A percentile compares a stretch with the other conserved stretches of the same genome.
These are phyloP conservation scores for Rotaria macrura DNA, from an alignment of 2,888 invertebrate genomes.

Conservation along the genomic window DNA sequence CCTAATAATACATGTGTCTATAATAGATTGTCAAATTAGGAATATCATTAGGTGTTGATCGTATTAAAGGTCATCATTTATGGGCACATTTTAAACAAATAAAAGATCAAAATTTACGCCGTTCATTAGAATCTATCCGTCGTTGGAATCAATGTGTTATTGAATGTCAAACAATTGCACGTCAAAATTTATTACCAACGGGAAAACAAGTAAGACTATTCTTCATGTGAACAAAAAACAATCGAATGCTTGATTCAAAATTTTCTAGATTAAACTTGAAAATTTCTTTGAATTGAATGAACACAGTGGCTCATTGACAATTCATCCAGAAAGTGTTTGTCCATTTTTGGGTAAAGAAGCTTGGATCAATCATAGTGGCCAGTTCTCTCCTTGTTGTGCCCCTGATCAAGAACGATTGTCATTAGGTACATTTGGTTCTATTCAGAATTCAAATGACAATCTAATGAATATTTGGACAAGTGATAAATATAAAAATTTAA, in stretches of 20 bases:
- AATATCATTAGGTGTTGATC: not conserved
- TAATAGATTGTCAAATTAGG: conserved; percentile 1
- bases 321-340: not conserved
- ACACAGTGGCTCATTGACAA: not conserved
- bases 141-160: not conserved
- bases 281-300: not conserved
- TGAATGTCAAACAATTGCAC: not conserved
- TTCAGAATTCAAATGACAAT: not conserved
- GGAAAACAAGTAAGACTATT: not conserved
- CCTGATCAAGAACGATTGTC: conserved; percentile 13
- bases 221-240: too few species aligned
- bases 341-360: conserved; percentile 13
- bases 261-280: conserved; percentile 7
- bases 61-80: conserved; percentile 16
- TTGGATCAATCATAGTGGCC: not conserved
- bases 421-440: not conserved
- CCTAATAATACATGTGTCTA: not conserved
- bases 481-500: not conserved
- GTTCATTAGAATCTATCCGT: not conserved
- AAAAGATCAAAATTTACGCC: conserved; percentile 6
- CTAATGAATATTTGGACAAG: not conserved
- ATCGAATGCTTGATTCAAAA: too few species aligned
- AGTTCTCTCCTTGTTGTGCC: not conserved
- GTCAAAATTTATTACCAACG: not conserved
- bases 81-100: conserved; percentile 9